These are phyloP conservation scores for Enteromius treurensis DNA, from an alignment of 2,797 vertebrate species.

Conservation along the genomic window DNA sequence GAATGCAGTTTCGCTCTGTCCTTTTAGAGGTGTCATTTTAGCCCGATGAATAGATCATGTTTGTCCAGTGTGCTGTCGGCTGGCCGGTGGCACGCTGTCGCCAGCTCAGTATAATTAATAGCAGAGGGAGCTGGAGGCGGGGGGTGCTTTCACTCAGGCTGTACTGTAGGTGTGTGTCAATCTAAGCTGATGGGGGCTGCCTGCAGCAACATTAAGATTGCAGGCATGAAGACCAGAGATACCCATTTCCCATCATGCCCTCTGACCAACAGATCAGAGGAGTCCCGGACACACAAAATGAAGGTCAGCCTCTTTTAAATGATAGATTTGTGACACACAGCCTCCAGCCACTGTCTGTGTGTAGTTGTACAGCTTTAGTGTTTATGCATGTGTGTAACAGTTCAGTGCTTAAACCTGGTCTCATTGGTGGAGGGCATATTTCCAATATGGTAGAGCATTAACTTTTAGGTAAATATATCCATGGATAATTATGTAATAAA, in stretches of 20 bases:
- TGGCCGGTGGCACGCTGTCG: slow-evolving; percentile 31
- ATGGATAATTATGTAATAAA: no score
- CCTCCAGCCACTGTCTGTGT: background rate
- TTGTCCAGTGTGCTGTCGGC: slow-evolving; percentile 20
- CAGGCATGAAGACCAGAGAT: slow-evolving; percentile 31
- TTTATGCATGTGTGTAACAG: background rate
- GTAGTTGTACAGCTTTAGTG: background rate
- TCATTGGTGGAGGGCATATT: no score
- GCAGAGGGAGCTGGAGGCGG: slow-evolving; percentile 42
- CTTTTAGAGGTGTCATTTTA: slow-evolving; percentile 6
- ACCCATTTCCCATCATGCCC: slow-evolving; percentile 48
- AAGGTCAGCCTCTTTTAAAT: slow-evolving; percentile 48
- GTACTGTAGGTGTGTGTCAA: slow-evolving; percentile 39
- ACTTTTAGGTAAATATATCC: no score
- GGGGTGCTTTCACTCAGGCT: slow-evolving; percentile 44
- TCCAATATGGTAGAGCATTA: no score
- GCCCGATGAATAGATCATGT: slow-evolving; percentile 30
- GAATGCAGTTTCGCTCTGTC: slow-evolving; percentile 9
- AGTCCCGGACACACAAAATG: slow-evolving; percentile 39
- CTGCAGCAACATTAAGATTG: slow-evolving; percentile 30
- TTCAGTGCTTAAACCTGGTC: background rate
- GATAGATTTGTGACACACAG: slow-evolving; percentile 46
- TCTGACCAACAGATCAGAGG: slow-evolving; percentile 43
- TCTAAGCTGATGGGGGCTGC: slow-evolving; percentile 27
- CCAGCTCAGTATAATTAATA: slow-evolving; percentile 53